A percentile compares a stretch with the other conserved stretches of the same genome.
Conservation (phyloP, 2,888 invertebrate genomes). For the Erebia palarica region DNA sequence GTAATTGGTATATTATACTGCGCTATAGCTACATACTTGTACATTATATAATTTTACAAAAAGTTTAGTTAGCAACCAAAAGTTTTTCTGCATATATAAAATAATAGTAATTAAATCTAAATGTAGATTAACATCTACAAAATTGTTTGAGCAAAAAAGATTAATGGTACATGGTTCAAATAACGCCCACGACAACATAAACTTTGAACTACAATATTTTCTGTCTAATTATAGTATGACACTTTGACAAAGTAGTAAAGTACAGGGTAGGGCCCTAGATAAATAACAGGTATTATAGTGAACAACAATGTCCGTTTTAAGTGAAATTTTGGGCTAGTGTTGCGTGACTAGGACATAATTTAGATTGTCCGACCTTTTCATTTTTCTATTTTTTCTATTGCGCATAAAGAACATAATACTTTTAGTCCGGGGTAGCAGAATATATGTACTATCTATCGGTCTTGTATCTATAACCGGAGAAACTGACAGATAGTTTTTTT, state of each 20-base stretch:
- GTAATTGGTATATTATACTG: too few species aligned
- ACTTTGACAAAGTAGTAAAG: conserved; percentile 38
- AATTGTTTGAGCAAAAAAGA: neutral
- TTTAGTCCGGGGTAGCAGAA: too few species aligned
- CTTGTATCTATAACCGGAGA: too few species aligned
- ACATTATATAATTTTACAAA: too few species aligned
- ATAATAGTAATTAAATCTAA: too few species aligned
- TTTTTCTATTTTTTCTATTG: conserved; percentile 11
- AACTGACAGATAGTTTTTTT: too few species aligned
- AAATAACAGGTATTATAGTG: conserved; percentile 35
- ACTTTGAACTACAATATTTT: conserved; percentile 23
- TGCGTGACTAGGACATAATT: conserved; percentile 34
- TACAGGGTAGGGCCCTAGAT: conserved; percentile 33
- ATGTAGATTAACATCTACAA: too few species aligned
- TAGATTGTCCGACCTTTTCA: conserved; percentile 30
- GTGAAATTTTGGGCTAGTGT: conserved; percentile 33
- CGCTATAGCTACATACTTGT: too few species aligned
- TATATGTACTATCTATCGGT: too few species aligned
- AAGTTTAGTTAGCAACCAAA: too few species aligned
- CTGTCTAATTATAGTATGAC: conserved; percentile 32
- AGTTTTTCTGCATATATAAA: too few species aligned
- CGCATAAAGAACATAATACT: neutral
- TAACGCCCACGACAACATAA: conserved; percentile 4
- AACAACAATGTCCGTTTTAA: conserved; percentile 39
- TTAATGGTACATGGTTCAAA: conserved; percentile 11